Percentiles rank a stretch among this genome's conserved stretches.
These are phyloP conservation scores for Choristoneura fumiferana DNA, from an alignment of 1,140 invertebrate species.

Conservation along the genomic window DNA sequence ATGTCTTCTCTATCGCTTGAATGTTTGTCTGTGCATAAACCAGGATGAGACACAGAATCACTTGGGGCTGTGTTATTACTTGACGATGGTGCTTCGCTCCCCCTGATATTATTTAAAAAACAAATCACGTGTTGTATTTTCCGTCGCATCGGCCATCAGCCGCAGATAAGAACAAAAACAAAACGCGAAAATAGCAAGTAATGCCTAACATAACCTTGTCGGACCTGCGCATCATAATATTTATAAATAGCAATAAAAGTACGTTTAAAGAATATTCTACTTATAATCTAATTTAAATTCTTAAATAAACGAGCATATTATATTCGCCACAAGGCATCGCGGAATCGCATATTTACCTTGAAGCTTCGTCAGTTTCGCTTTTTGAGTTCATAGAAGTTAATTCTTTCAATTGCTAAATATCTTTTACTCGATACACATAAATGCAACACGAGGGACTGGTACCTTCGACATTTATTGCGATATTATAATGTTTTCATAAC, in stretches of 20 bases:
- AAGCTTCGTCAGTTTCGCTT: conserved; percentile 78
- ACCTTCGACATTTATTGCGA: conserved; percentile 43
- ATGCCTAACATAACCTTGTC: conserved; percentile 59
- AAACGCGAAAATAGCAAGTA: conserved; percentile 68
- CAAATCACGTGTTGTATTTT: neutral
- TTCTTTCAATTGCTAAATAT: conserved; percentile 48
- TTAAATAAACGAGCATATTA: conserved; percentile 26
- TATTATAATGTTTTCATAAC: conserved; percentile 46
- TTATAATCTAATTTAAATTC: neutral
- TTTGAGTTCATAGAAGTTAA: conserved; percentile 78
- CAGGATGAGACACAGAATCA: conserved; percentile 42
- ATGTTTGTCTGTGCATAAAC: conserved; percentile 54
- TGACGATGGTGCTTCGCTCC: conserved; percentile 76
- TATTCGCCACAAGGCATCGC: conserved; percentile 24
- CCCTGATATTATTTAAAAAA: conserved; percentile 46
- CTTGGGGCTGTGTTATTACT: conserved; percentile 58
- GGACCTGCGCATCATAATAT: conserved; percentile 36
- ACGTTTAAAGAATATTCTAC: conserved; percentile 7
- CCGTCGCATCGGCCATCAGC: neutral
- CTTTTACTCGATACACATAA: conserved; percentile 45
- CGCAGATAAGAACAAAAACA: conserved; percentile 43
- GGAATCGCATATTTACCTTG: conserved; percentile 63
- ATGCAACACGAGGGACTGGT: conserved; percentile 36
- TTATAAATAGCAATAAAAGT: conserved; percentile 18
- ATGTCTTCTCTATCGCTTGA: conserved; percentile 76